These are phyloP conservation scores for Noctua janthina DNA, from an alignment of 2,888 invertebrate species.

Conservation along the genomic window DNA sequence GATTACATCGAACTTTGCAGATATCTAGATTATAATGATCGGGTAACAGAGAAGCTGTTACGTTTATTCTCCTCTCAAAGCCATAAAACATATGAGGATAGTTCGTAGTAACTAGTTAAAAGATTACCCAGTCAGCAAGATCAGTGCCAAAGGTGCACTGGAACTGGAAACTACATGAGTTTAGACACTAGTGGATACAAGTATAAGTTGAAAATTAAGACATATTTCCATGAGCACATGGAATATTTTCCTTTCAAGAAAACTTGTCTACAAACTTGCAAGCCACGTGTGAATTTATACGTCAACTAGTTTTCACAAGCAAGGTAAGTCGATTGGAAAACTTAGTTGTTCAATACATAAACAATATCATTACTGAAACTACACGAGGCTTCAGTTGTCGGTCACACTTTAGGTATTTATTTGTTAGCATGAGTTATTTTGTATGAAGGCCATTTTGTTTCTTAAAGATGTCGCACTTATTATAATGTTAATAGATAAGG, in stretches of 20 bases:
- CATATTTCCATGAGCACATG: neutral
- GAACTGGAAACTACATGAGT: neutral
- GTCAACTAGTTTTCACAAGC: neutral
- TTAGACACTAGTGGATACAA: neutral
- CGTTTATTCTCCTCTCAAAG: neutral
- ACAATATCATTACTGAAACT: constrained; percentile 34
- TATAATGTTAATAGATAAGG: constrained; percentile 4
- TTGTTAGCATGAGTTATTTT: constrained; percentile 46
- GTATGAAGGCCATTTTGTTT: constrained; percentile 41
- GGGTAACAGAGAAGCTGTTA: too few relatives aligned
- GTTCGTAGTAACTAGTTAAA: neutral
- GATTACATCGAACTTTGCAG: neutral
- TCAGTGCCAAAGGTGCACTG: neutral
- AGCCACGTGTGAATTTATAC: neutral
- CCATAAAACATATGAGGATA: neutral
- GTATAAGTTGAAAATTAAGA: neutral
- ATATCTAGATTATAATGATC: too few relatives aligned
- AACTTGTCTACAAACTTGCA: neutral
- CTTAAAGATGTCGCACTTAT: constrained; percentile 13
- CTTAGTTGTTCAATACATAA: constrained; percentile 7
- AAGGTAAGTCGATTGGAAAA: constrained; percentile 29
- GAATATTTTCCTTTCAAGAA: neutral
- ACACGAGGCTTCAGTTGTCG: constrained; percentile 21
- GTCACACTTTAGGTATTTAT: constrained; percentile 43
- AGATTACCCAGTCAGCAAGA: neutral